Conservation (phyloP, 2,888 invertebrate genomes). For the Heliothis peltigera region DNA sequence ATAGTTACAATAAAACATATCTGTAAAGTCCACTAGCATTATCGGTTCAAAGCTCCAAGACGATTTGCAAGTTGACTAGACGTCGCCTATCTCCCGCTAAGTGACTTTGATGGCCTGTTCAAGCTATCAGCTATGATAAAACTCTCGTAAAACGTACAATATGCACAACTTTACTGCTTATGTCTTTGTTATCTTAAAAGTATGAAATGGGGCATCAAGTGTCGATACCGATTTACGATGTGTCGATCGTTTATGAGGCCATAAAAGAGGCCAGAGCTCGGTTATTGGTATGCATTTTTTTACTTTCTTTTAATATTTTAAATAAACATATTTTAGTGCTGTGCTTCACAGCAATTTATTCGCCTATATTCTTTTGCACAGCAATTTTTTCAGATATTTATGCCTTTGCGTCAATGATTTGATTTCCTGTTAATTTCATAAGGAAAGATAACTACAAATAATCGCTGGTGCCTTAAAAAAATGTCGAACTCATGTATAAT, state of each 20-base stretch:
- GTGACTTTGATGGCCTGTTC: slow-evolving; percentile 63
- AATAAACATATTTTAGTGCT: slow-evolving; percentile 38
- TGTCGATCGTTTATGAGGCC: slow-evolving; percentile 59
- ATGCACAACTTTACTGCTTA: slow-evolving; percentile 61
- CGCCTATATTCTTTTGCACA: neutral
- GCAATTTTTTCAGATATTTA: neutral
- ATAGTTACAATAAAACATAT: slow-evolving; percentile 19
- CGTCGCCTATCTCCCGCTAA: slow-evolving; percentile 50
- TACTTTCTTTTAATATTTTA: slow-evolving; percentile 41
- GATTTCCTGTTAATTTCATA: neutral
- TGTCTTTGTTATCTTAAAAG: slow-evolving; percentile 65
- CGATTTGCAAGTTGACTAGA: slow-evolving; percentile 57
- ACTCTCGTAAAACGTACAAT: slow-evolving; percentile 62
- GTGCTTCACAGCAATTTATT: neutral
- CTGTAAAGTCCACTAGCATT: slow-evolving; percentile 47
- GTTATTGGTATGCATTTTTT: slow-evolving; percentile 45
- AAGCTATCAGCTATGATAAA: slow-evolving; percentile 60
- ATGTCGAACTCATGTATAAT: slow-evolving; percentile 23
- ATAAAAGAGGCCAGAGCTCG: slow-evolving; percentile 50
- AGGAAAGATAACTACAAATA: neutral
- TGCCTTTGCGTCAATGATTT: neutral
- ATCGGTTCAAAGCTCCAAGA: slow-evolving; percentile 57
- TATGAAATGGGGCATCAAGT: slow-evolving; percentile 61
- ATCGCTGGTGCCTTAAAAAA: slow-evolving; percentile 12
- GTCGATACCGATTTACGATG: slow-evolving; percentile 62